Conservation (phyloP, 2,797 vertebrate genomes). For the Sebastes ruberrimus region DNA sequence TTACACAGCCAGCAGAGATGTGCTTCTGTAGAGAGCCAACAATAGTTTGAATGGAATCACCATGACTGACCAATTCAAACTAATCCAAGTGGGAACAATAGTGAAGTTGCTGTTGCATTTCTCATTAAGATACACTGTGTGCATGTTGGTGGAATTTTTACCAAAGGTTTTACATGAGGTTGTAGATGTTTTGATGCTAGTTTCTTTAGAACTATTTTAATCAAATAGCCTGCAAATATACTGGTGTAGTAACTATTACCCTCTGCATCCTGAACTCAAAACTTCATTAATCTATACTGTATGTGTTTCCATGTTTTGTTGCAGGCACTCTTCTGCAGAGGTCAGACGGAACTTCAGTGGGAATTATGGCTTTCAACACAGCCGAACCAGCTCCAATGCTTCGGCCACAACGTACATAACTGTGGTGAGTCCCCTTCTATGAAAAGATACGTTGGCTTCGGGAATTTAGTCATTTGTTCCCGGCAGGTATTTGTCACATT, state of each 20-base stretch:
- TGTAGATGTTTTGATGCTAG: background rate
- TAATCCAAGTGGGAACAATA: slow-evolving; percentile 45
- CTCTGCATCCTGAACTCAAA: background rate
- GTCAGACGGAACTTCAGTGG: slow-evolving; percentile 72
- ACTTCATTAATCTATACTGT: background rate
- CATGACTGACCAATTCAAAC: slow-evolving; percentile 54
- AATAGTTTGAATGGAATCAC: slow-evolving; percentile 65
- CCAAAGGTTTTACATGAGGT: background rate
- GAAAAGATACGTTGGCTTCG: background rate
- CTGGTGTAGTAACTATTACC: background rate
- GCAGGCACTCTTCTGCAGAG: slow-evolving; percentile 76
- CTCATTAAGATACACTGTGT: slow-evolving; percentile 35
- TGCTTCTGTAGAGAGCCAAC: slow-evolving; percentile 52
- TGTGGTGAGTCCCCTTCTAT: slow-evolving; percentile 67
- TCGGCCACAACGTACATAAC: slow-evolving; percentile 58
- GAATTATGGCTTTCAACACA: slow-evolving; percentile 64
- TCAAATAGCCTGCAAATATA: background rate
- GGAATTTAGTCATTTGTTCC: background rate
- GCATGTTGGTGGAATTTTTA: background rate
- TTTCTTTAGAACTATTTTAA: background rate
- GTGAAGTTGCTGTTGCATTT: slow-evolving; percentile 29
- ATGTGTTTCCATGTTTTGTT: slow-evolving; percentile 37
- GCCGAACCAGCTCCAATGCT: slow-evolving; percentile 69
- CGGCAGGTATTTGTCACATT: background rate
- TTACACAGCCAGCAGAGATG: slow-evolving; percentile 46